Evolutionary conservation across 2,797 vertebrate species (phyloP).

Genomic region (Discoglossus pictus): DNA sequence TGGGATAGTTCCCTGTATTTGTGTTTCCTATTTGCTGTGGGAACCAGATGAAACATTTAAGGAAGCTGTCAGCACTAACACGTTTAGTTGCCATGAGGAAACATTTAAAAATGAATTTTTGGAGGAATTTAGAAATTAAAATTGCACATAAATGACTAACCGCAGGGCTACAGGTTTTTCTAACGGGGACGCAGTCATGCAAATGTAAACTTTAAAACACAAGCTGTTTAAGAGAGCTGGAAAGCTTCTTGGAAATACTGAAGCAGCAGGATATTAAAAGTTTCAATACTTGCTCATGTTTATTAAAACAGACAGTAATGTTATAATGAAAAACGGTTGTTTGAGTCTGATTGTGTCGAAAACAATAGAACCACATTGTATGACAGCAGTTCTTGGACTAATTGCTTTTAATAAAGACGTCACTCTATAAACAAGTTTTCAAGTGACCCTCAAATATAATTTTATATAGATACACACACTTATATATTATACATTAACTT

Average conservation of each 20-base stretch:
- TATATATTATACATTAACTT: slow-evolving; percentile 5
- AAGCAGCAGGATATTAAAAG: slow-evolving; percentile 80
- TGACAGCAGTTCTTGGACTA: slow-evolving; percentile 61
- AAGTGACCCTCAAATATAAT: slow-evolving; percentile 13
- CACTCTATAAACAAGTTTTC: slow-evolving; percentile 36
- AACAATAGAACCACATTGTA: slow-evolving; percentile 64
- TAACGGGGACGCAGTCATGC: slow-evolving; percentile 68
- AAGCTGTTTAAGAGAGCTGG: slow-evolving; percentile 66
- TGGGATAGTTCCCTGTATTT: slow-evolving; percentile 61
- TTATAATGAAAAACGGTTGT: slow-evolving; percentile 73
- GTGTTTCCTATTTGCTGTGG: slow-evolving; percentile 64
- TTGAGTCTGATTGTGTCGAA: slow-evolving; percentile 60
- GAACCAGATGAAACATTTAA: slow-evolving; percentile 70
- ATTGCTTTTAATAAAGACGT: slow-evolving; percentile 70
- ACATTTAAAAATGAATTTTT: slow-evolving; percentile 65
- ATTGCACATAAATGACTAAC: slow-evolving; percentile 68
- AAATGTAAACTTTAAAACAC: slow-evolving; percentile 75
- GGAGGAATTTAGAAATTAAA: slow-evolving; percentile 72
- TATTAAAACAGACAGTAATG: slow-evolving; percentile 73
- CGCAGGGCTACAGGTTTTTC: slow-evolving; percentile 67
- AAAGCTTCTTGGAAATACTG: slow-evolving; percentile 75
- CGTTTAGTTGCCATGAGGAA: slow-evolving; percentile 66
- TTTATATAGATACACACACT: slow-evolving; percentile 8
- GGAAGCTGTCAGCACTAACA: slow-evolving; percentile 67
- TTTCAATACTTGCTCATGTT: slow-evolving; percentile 74